A percentile compares a stretch with the other conserved stretches of the same genome.
Evolutionary conservation across 2,888 invertebrate species (phyloP).

Genomic region (Diarsia brunnea): DNA sequence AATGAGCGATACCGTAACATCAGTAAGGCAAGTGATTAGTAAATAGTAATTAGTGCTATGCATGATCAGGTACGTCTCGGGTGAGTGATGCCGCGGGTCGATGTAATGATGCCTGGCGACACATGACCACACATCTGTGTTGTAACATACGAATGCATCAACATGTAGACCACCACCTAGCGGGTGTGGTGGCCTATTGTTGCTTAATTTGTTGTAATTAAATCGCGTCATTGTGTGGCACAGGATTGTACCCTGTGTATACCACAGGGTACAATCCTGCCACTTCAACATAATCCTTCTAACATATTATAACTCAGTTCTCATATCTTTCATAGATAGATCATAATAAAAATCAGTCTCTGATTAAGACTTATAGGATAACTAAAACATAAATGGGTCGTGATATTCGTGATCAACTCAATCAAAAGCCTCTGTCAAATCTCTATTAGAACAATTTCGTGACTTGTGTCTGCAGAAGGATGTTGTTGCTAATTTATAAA

Average conservation of each 20-base stretch:
- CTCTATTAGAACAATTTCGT: neutral
- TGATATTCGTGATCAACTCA: constrained; percentile 5
- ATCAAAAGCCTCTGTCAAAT: constrained; percentile 28
- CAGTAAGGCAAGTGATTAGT: constrained; percentile 59
- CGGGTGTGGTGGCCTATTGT: neutral
- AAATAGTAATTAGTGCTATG: constrained; percentile 59
- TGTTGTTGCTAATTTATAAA: neutral
- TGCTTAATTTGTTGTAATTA: neutral
- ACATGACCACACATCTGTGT: constrained; percentile 46
- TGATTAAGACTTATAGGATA: neutral
- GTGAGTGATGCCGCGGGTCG: constrained; percentile 31
- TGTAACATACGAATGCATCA: constrained; percentile 31
- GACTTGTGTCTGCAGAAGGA: neutral
- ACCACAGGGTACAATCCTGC: too few relatives aligned
- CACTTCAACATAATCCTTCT: neutral
- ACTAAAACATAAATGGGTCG: constrained; percentile 4
- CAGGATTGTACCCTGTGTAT: neutral
- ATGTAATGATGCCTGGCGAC: constrained; percentile 33
- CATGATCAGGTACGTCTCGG: constrained; percentile 52
- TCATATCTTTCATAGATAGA: neutral
- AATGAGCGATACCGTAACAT: constrained; percentile 62
- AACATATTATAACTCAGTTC: neutral
- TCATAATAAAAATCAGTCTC: neutral
- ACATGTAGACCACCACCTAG: constrained; percentile 18
- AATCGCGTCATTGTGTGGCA: neutral